Evolutionary conservation across 2,888 invertebrate genomes (phyloP).

Genomic region (Eledona agricola): DNA sequence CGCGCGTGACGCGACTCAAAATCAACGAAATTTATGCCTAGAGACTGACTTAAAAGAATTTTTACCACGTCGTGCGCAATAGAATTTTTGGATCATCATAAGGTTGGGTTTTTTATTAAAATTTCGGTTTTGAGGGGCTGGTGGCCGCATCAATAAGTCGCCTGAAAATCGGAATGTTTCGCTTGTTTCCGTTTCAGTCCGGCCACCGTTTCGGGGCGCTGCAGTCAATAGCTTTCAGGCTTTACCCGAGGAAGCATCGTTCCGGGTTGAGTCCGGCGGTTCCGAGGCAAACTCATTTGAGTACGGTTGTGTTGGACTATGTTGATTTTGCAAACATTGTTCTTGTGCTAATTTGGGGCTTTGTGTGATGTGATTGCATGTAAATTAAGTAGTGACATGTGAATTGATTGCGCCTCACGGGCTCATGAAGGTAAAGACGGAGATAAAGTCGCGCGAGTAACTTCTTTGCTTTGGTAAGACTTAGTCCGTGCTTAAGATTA

Average conservation of each 20-base stretch:
- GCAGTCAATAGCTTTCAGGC: constrained; percentile 42
- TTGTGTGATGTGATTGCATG: constrained; percentile 24
- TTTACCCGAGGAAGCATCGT: constrained; percentile 38
- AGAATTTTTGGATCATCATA: constrained; percentile 31
- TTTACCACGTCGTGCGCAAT: too few relatives aligned
- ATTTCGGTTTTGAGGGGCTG: too few relatives aligned
- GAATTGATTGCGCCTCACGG: constrained; percentile 19
- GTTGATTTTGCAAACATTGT: constrained; percentile 15
- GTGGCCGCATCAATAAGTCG: constrained; percentile 41
- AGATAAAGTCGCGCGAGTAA: constrained; percentile 13
- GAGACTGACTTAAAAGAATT: too few relatives aligned
- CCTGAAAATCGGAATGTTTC: constrained; percentile 27
- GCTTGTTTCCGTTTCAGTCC: constrained; percentile 30
- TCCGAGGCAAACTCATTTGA: constrained; percentile 27
- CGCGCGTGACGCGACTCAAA: too few relatives aligned
- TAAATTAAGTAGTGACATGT: constrained; percentile 34
- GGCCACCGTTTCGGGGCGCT: constrained; percentile 40
- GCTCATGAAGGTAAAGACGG: constrained; percentile 17
- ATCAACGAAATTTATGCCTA: too few relatives aligned
- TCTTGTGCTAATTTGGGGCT: constrained; percentile 20
- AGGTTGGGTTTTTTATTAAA: too few relatives aligned
- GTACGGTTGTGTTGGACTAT: too few relatives aligned
- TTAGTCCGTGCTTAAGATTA: too few relatives aligned
- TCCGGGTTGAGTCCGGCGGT: constrained; percentile 26
- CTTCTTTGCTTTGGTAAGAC: too few relatives aligned